Evolutionary conservation across 2,888 invertebrate genomes (phyloP).

Genomic region (Bedellia somnulentella): DNA sequence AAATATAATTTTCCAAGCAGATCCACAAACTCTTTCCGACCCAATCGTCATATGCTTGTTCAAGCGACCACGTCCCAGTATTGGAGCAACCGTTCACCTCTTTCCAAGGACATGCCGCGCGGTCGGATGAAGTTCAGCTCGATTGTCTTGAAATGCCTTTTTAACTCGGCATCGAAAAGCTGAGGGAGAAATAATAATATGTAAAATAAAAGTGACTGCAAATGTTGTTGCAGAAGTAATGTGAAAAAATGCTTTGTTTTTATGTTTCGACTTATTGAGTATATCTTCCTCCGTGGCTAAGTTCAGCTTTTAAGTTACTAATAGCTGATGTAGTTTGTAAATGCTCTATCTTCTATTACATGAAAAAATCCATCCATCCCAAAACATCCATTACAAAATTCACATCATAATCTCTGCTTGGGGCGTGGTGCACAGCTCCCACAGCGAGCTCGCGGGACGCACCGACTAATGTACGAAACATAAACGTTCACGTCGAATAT

Average conservation of each 20-base stretch:
- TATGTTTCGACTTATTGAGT: background rate
- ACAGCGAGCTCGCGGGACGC: background rate
- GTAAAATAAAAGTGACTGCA: conserved; percentile 8
- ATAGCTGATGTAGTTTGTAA: too few species aligned
- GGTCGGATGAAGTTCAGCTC: conserved; percentile 77
- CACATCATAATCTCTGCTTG: too few species aligned
- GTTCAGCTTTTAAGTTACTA: too few species aligned
- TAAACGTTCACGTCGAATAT: too few species aligned
- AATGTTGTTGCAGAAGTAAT: background rate
- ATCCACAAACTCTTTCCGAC: too few species aligned
- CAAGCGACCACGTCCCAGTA: conserved; percentile 64
- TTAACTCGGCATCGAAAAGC: conserved; percentile 78
- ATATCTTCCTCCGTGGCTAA: too few species aligned
- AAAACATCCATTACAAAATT: too few species aligned
- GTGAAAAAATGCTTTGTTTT: background rate
- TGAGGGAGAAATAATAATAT: conserved; percentile 30
- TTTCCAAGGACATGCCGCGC: conserved; percentile 58
- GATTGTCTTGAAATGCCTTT: conserved; percentile 72
- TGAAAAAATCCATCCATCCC: too few species aligned
- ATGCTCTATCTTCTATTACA: too few species aligned
- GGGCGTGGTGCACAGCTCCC: too few species aligned
- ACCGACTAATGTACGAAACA: background rate
- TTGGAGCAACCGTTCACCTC: conserved; percentile 66
- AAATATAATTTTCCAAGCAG: too few species aligned
- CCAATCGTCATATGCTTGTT: too few species aligned